Conservation (phyloP, 2,888 invertebrate species). For the Phengaris alcon region DNA sequence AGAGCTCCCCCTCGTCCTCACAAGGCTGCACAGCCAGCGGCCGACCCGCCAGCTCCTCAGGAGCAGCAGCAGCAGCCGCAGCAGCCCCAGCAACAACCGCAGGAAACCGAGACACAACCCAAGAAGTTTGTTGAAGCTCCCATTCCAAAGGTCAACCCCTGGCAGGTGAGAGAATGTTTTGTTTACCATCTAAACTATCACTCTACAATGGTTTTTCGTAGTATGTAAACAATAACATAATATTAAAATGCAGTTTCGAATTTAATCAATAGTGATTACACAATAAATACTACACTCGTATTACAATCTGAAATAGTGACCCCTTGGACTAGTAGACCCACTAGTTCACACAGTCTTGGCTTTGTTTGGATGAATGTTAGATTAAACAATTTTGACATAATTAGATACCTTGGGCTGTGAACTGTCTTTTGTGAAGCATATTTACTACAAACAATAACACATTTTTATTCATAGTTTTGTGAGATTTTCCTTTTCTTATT, state of each 20-base stretch:
- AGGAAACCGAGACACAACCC: slow-evolving; percentile 67
- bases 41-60: slow-evolving; percentile 53
- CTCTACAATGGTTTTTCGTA: not conserved
- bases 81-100: slow-evolving; percentile 53
- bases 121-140: slow-evolving; percentile 95
- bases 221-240: slow-evolving; percentile 18
- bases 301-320: slow-evolving; percentile 12
- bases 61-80: slow-evolving; percentile 59
- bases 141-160: slow-evolving; percentile 93
- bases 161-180: slow-evolving; percentile 81
- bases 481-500: not conserved
- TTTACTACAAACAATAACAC: slow-evolving; percentile 5
- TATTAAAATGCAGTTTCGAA: not conserved
- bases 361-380: slow-evolving; percentile 6
- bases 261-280: slow-evolving; percentile 20
- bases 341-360: not conserved
- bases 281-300: not conserved
- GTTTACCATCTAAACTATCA: slow-evolving; percentile 22
- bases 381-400: slow-evolving; percentile 7
- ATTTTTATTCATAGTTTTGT: not conserved
- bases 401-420: not conserved
- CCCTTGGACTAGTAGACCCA: not conserved
- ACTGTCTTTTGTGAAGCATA: slow-evolving; percentile 1
- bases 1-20: slow-evolving; percentile 64
- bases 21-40: slow-evolving; percentile 56